phyloP scores from a whole-genome alignment of 2,797 vertebrate genomes.

The Mormyrus hasselquistii region DNA sequence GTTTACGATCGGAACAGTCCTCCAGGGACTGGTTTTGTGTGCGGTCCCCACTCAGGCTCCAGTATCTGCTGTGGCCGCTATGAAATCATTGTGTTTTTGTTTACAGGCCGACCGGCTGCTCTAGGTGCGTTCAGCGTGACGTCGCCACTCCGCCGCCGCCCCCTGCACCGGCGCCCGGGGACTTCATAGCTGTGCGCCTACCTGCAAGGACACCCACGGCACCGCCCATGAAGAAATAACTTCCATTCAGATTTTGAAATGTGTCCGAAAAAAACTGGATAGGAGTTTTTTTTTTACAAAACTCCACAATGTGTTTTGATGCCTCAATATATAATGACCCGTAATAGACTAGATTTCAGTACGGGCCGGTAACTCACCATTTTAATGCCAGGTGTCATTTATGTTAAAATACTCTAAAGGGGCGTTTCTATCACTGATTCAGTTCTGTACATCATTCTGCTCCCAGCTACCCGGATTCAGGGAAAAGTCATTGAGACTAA shows the following conservation, averaged over 20 bases:
- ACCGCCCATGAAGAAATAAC: neutral
- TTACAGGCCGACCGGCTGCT: slow-evolving; percentile 30
- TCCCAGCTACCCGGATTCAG: neutral
- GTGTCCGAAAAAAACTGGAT: neutral
- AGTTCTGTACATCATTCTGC: neutral
- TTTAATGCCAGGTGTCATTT: neutral
- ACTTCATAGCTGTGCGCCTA: neutral
- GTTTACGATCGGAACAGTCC: neutral
- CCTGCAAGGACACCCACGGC: neutral
- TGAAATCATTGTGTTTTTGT: slow-evolving; percentile 26
- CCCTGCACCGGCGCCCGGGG: neutral
- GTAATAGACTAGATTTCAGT: neutral
- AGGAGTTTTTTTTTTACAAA: neutral
- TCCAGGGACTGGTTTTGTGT: slow-evolving; percentile 20
- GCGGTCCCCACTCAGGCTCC: neutral
- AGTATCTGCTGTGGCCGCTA: neutral
- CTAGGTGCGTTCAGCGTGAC: slow-evolving; percentile 26
- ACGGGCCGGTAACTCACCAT: neutral
- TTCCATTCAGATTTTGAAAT: neutral
- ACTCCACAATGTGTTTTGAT: neutral
- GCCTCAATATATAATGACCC: neutral
- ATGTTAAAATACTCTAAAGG: neutral
- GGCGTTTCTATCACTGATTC: neutral
- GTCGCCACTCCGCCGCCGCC: slow-evolving; percentile 12
- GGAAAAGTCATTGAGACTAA: neutral